Base-by-base conservation (phyloP, 2,888 invertebrate genomes). In the Nymphalis polychloros region DNA sequence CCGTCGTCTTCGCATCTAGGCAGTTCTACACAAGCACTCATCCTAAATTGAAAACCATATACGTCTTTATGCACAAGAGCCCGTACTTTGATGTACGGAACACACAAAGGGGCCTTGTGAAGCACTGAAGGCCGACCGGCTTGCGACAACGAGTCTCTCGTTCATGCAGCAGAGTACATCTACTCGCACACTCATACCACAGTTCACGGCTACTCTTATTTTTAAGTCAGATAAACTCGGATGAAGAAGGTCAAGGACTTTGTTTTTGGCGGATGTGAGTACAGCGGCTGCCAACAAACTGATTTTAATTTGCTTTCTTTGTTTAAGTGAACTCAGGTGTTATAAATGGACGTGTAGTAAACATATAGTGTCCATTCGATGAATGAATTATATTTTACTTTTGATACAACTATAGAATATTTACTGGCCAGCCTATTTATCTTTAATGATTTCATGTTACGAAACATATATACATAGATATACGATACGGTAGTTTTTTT, bases 171-270 rank as follows among this genome's bases (percentile, higher is more conserved):
- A 82, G 82, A 80, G 80, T 62, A 62, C 49, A 83, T 84, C 86
- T 85, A 84, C 84, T 79, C 83, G 81, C 76, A 81, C 81, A 79
- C 80, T 82, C 80, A 79, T 83, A 81, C 82, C 79, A 79, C 88
- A 88, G 92, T 92, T 91, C 92, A 92, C 78, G 91, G 90, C 84
- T 87, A 83, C 85, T 88, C 82, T 88, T 90, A 89, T 89, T 90
- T 90, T 90, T 87, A 85, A 80, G 80, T 79, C 76, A 83, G 85
- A 87, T 88, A 86, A 85, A 86, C 85, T 86, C 84, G 73, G 77
- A 77, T 74, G 79, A 81, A 80, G 83, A 90, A 89, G 91, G 90
- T 90, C 90, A 92, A 90, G 91, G 89, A 85, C 81, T 88, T 80
- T 85, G 86, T 89, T 89, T 91, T 90, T 88, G 90, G 90, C 90